phyloP scores from a whole-genome alignment of 2,113 vertebrate species.

The Sander lucioperca region DNA sequence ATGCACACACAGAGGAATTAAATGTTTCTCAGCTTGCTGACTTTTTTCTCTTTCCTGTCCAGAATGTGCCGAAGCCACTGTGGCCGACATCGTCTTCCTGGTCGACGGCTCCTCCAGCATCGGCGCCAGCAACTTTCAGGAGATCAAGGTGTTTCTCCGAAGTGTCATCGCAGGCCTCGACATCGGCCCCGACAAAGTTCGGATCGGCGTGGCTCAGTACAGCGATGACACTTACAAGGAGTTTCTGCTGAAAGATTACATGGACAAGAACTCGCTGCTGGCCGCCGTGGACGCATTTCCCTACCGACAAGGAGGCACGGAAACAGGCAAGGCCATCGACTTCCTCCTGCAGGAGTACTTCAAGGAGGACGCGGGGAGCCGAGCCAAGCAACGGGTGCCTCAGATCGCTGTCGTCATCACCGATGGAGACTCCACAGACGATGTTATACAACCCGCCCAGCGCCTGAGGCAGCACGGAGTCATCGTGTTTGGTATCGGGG shows the following conservation, averaged over 20 bases:
- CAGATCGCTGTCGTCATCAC: slow-evolving; percentile 88
- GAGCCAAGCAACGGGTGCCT: slow-evolving; percentile 74
- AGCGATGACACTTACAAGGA: slow-evolving; percentile 75
- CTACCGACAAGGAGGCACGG: slow-evolving; percentile 78
- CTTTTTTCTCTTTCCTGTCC: slow-evolving; percentile 23
- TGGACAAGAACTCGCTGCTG: slow-evolving; percentile 78
- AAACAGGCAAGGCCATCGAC: slow-evolving; percentile 83
- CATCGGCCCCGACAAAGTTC: slow-evolving; percentile 81
- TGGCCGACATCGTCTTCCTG: slow-evolving; percentile 88
- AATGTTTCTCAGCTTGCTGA: background rate
- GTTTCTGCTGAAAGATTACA: slow-evolving; percentile 84
- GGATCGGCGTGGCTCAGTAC: slow-evolving; percentile 86
- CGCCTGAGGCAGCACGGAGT: slow-evolving; percentile 79
- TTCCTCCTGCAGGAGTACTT: slow-evolving; percentile 81
- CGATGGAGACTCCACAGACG: slow-evolving; percentile 83
- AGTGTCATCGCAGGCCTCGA: slow-evolving; percentile 80
- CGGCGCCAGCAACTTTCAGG: slow-evolving; percentile 77
- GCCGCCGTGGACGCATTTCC: slow-evolving; percentile 73
- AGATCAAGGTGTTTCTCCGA: slow-evolving; percentile 82
- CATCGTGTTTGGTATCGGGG: slow-evolving; percentile 84
- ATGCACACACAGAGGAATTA: background rate
- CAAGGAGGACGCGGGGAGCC: slow-evolving; percentile 76
- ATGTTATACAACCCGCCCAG: slow-evolving; percentile 73
- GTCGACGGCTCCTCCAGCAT: slow-evolving; percentile 87
- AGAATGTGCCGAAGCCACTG: slow-evolving; percentile 83